These are phyloP conservation scores for Phyllostomus discolor DNA, from an alignment of 2,113 vertebrate species.

Conservation along the genomic window DNA sequence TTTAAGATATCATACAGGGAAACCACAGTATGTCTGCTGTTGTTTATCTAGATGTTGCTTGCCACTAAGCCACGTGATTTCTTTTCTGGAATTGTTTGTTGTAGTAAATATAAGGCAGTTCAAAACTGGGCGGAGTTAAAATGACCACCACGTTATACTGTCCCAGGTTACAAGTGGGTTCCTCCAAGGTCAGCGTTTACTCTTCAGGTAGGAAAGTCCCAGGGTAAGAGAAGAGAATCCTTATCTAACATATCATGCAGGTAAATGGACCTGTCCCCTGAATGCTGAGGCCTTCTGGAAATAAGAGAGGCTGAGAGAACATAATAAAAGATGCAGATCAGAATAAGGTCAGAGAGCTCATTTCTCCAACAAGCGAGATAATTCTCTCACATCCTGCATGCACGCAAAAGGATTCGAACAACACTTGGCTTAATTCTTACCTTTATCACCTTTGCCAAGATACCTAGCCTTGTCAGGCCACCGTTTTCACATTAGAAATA, in stretches of 20 bases:
- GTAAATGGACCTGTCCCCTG: not conserved
- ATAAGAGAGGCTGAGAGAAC: not conserved
- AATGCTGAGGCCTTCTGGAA: not conserved
- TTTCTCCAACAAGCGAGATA: not conserved
- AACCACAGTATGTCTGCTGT: not conserved
- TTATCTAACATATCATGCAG: not conserved
- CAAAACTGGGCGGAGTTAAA: not conserved
- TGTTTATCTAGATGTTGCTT: not conserved
- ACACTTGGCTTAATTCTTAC: not conserved
- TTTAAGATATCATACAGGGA: not conserved
- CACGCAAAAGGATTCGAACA: not conserved
- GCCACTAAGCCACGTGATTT: not conserved
- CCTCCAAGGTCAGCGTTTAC: not conserved
- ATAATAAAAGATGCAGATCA: not conserved
- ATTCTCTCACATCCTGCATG: not conserved
- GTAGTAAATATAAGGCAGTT: not conserved
- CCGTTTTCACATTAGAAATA: not conserved
- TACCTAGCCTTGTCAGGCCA: not conserved
- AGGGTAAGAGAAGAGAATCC: not conserved
- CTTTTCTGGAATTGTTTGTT: not conserved
- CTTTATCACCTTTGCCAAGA: not conserved
- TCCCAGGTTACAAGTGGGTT: not conserved
- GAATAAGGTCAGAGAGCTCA: not conserved
- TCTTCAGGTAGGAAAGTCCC: not conserved
- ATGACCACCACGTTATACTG: not conserved